Conservation (phyloP, 2,797 vertebrate genomes). For the Peromyscus eremicus region DNA sequence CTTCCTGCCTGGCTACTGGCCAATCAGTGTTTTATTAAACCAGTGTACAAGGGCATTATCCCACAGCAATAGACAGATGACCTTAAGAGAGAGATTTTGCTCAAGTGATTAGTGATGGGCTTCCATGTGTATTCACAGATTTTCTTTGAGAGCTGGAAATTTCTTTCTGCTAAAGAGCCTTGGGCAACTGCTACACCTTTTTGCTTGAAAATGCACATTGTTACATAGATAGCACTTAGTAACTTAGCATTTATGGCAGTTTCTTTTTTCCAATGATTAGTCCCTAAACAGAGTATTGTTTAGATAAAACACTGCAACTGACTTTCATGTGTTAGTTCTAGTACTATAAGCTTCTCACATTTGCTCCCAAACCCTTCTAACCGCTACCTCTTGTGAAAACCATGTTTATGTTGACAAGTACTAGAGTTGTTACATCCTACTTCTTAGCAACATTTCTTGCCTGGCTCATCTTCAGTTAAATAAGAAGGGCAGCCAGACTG, state of each 20-base stretch:
- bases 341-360: no score
- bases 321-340: neutral
- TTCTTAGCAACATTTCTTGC: neutral
- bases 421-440: neutral
- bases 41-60: no score
- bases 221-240: neutral
- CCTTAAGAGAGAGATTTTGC: neutral
- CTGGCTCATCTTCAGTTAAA: neutral
- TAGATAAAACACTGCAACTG: neutral
- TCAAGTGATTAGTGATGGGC: neutral
- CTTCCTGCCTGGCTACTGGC: no score
- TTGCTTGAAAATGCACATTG: no score
- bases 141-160: neutral
- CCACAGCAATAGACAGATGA: neutral
- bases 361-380: neutral
- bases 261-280: neutral
- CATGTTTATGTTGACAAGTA: neutral
- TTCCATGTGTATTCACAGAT: neutral
- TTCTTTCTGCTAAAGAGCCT: neutral
- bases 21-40: no score
- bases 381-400: neutral
- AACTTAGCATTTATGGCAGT: neutral
- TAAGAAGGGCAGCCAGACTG: neutral
- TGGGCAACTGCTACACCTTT: neutral
- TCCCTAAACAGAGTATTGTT: no score